A percentile compares a stretch with the other conserved stretches of the same genome.
Evolutionary conservation across 2,797 vertebrate genomes (phyloP).

Genomic region (Centropyge bicolor): DNA sequence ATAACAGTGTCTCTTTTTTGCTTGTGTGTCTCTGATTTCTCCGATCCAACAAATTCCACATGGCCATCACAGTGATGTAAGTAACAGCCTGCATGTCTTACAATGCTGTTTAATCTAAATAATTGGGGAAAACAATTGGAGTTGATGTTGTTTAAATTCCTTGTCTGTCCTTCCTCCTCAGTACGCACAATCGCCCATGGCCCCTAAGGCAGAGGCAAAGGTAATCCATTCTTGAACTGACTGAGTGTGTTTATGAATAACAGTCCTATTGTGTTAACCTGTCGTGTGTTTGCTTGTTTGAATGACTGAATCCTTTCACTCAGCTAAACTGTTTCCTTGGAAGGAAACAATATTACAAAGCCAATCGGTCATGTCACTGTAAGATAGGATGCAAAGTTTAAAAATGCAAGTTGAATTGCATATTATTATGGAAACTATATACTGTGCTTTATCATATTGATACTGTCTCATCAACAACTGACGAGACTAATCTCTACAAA

Average conservation of each 20-base stretch:
- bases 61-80: conserved; percentile 66
- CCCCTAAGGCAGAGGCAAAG: conserved; percentile 54
- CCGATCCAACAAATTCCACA: conserved; percentile 31
- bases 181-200: conserved; percentile 43
- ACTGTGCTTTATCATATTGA: background rate
- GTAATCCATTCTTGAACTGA: conserved; percentile 31
- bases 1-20: conserved; percentile 3
- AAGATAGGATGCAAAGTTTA: background rate
- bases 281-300: conserved; percentile 7
- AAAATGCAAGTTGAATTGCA: background rate
- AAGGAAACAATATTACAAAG: background rate
- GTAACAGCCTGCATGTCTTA: conserved; percentile 39
- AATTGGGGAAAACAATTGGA: background rate
- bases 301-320: background rate
- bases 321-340: background rate
- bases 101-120: background rate
- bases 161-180: conserved; percentile 34
- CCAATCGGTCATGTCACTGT: background rate
- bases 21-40: conserved; percentile 25
- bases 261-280: background rate
- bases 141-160: background rate
- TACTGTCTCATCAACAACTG: background rate
- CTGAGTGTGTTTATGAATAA: conserved; percentile 2
- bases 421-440: background rate
- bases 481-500: background rate